phyloP scores from a whole-genome alignment of 92 coral and sea anemone species.

The Blastomussa wellsi region DNA sequence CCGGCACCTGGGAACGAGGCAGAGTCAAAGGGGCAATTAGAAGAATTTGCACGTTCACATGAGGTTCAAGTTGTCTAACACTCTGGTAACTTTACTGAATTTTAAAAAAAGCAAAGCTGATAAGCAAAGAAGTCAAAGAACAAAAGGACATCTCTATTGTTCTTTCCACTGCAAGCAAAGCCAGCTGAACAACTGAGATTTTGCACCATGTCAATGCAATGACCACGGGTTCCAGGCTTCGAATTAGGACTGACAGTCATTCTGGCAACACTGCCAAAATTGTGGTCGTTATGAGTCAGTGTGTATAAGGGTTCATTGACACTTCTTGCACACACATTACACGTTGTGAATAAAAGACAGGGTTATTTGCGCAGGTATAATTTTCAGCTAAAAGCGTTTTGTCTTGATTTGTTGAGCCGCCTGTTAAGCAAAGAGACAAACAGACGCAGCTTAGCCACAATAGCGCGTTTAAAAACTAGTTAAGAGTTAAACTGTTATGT shows the following conservation, averaged over 20 bases:
- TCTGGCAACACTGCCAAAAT: background rate
- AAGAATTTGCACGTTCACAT: background rate
- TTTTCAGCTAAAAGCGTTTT: slow-evolving; percentile 20
- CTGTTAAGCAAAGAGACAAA: background rate
- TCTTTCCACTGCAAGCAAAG: background rate
- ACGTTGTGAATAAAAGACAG: background rate
- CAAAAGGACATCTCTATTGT: background rate
- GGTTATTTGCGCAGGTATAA: background rate
- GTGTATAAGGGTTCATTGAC: background rate
- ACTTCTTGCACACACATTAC: background rate
- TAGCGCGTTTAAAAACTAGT: background rate
- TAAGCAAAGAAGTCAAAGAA: background rate
- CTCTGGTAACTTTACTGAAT: background rate
- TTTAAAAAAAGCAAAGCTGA: background rate
- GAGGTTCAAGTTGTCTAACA: background rate
- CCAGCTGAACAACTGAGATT: too few relatives aligned
- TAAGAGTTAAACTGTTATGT: background rate
- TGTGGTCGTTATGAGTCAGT: background rate
- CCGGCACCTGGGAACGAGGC: too few relatives aligned
- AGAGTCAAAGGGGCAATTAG: too few relatives aligned
- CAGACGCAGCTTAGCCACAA: background rate
- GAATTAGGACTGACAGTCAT: background rate
- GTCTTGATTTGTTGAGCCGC: background rate
- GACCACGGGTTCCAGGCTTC: background rate
- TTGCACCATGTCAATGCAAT: background rate